Conservation (phyloP, 2,888 invertebrate genomes). For the Brachypalpus laphriformis region DNA sequence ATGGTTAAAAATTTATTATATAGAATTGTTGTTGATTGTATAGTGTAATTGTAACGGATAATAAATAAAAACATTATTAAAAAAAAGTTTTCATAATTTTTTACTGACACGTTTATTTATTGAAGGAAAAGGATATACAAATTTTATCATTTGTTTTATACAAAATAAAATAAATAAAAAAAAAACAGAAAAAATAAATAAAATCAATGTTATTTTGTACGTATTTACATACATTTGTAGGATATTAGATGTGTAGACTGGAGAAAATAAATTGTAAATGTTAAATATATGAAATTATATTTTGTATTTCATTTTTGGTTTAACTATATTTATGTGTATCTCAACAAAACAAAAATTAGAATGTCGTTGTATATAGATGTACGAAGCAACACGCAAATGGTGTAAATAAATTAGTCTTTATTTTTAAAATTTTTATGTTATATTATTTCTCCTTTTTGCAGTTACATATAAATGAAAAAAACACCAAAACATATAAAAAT, state of each 20-base stretch:
- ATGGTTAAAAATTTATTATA: conserved; percentile 69
- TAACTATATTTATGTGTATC: conserved; percentile 61
- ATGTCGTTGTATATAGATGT: conserved; percentile 40
- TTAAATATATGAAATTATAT: conserved; percentile 59
- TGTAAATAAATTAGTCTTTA: conserved; percentile 6
- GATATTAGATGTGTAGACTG: conserved; percentile 72
- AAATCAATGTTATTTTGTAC: conserved; percentile 72
- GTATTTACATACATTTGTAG: conserved; percentile 74
- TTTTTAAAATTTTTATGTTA: conserved; percentile 27
- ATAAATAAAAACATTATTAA: conserved; percentile 63
- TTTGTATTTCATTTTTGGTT: conserved; percentile 51
- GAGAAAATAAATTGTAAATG: conserved; percentile 64
- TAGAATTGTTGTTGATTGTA: conserved; percentile 74
- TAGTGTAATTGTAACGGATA: conserved; percentile 72
- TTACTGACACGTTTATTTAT: conserved; percentile 68
- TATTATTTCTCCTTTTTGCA: conserved; percentile 39
- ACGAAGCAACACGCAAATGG: conserved; percentile 17
- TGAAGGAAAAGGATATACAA: conserved; percentile 63
- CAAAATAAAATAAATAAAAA: conserved; percentile 46
- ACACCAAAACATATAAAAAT: conserved; percentile 72
- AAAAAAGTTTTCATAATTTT: conserved; percentile 71
- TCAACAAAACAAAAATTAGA: conserved; percentile 32
- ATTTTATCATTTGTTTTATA: conserved; percentile 72
- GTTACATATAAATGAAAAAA: conserved; percentile 71
- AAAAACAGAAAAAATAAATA: conserved; percentile 45